Evolutionary conservation across 2,888 invertebrate genomes (phyloP), one percentile per base, ranked within the genome.

Genomic region (Automeris io): DNA sequence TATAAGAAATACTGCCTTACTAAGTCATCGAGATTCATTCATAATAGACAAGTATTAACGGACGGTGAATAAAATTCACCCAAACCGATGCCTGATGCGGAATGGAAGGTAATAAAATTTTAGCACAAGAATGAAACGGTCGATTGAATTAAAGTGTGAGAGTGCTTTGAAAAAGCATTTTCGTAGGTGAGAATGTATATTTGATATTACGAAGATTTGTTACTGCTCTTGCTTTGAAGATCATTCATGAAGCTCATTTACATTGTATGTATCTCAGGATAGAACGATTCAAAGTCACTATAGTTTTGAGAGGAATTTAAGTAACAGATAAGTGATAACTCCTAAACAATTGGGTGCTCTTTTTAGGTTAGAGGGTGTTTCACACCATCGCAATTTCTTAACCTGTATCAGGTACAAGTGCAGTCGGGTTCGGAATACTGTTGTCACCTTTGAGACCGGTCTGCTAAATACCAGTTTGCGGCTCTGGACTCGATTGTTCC

Each of bases 31-130:
- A n/a, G 47, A 54, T 49, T 41, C 61, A 63, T 70, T 67, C 65
- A 72, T 69, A 61, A 63, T 64, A 58, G 54, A 72, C 57, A 55
- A 57, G 53, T 39, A 49, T 59, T 54, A 66, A 61, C 49, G 51
- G 33, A 44, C 37, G 37, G 42, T 46, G 49, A 53, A 64, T 60
- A 61, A 58, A 57, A 52, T 43, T 47, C 51, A 57, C 51, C 53
- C 53, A 54, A 50, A 33, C 31, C 26, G 33, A 29, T 18, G 18
- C 18, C 8, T 32, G 32, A 37, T 32, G 9, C 18, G 16, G 22
- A 31, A 37, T 13, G 22, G 32, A 16, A 18, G 34, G 37, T 33
- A 42, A 46, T 46, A 47, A 40, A 42, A 39, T 39, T 41, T 33
- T n/a, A 34, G 35, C 32, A 19, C 18, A 19, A 34, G 25, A 33